These are phyloP conservation scores for Ostrea edulis DNA, from an alignment of 1,140 invertebrate genomes.

Conservation along the genomic window DNA sequence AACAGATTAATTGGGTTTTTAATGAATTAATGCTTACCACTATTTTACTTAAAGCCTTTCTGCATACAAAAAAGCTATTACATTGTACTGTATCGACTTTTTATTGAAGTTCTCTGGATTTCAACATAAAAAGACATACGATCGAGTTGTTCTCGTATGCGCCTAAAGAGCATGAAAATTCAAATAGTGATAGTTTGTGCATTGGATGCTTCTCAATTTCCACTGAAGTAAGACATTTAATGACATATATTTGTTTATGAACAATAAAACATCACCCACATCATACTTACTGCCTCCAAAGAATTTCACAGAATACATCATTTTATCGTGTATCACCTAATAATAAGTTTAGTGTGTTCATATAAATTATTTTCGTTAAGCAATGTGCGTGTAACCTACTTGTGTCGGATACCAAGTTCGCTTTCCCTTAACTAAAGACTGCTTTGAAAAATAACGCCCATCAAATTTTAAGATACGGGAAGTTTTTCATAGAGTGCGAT, in stretches of 20 bases:
- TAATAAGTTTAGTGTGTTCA: conserved; percentile 15
- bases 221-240: background rate
- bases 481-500: background rate
- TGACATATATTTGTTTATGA: background rate
- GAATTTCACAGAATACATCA: conserved; percentile 26
- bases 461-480: background rate
- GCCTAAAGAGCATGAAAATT: background rate
- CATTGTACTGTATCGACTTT: background rate
- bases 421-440: background rate
- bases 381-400: conserved; percentile 25
- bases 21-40: conserved; percentile 15
- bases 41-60: background rate
- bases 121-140: background rate
- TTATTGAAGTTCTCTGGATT: background rate
- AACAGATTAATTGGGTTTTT: conserved; percentile 36
- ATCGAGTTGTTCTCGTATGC: too few species aligned
- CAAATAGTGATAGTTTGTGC: background rate
- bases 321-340: conserved; percentile 19
- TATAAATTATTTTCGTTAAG: conserved; percentile 36
- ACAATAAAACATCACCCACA: conserved; percentile 26
- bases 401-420: background rate
- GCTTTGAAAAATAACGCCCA: background rate
- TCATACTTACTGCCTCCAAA: background rate
- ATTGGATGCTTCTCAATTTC: background rate
- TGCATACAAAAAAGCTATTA: background rate